Evolutionary conservation across 2,113 vertebrate genomes (phyloP).

Genomic region (Panthera leo): DNA sequence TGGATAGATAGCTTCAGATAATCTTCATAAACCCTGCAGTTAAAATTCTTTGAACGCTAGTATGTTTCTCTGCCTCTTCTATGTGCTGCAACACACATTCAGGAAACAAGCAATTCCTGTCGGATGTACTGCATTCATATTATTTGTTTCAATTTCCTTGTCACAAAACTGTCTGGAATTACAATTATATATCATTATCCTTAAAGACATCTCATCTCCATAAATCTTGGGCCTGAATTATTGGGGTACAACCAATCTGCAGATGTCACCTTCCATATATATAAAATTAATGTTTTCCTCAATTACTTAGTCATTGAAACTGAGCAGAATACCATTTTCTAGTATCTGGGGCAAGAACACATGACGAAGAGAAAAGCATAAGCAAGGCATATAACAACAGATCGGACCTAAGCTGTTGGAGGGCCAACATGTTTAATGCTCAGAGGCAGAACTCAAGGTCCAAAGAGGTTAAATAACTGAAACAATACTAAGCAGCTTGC

Average conservation of each 20-base stretch:
- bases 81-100: background rate
- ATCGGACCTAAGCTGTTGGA: background rate
- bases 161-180: slow-evolving; percentile 54
- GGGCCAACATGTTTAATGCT: background rate
- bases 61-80: background rate
- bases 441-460: background rate
- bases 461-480: background rate
- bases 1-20: slow-evolving; percentile 16
- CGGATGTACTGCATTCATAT: background rate
- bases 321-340: background rate
- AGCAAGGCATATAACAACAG: background rate
- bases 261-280: slow-evolving; percentile 53
- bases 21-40: slow-evolving; percentile 28
- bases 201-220: slow-evolving; percentile 63
- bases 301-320: slow-evolving; percentile 40
- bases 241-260: slow-evolving; percentile 29
- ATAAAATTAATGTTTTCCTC: slow-evolving; percentile 15
- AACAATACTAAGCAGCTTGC: background rate
- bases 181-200: slow-evolving; percentile 47
- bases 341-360: background rate
- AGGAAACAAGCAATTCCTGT: slow-evolving; percentile 35
- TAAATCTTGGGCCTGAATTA: slow-evolving; percentile 61
- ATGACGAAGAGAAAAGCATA: background rate
- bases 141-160: slow-evolving; percentile 60
- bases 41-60: slow-evolving; percentile 34